A percentile compares a stretch with the other conserved stretches of the same genome.
Evolutionary conservation across 37 sponge, comb jelly and placozoan species (phyloP).

Genomic region (Eunapius fragilis): DNA sequence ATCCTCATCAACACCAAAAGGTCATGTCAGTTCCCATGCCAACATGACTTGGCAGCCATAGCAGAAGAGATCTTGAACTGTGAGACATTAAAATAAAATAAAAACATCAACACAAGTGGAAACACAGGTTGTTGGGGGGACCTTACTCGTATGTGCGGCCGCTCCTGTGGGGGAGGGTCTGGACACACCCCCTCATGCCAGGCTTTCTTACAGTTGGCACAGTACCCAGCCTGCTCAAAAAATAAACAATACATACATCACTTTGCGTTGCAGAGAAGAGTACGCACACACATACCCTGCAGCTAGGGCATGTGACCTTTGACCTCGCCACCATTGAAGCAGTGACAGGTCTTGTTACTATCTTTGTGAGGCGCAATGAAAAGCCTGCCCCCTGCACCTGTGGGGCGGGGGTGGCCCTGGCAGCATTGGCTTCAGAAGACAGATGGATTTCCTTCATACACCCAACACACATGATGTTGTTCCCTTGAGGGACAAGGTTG

Average conservation of each 20-base stretch:
- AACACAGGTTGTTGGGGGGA: no score
- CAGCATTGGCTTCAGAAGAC: background rate
- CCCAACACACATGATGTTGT: slow-evolving; percentile 19
- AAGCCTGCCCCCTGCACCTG: background rate
- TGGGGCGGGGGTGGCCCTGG: background rate
- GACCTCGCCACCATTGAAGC: background rate
- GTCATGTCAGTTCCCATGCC: slow-evolving; percentile 25
- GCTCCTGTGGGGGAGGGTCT: background rate
- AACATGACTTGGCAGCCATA: slow-evolving; percentile 22
- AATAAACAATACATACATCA: no score
- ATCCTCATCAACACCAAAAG: no score
- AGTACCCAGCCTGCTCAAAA: slow-evolving; percentile 22
- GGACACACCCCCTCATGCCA: slow-evolving; percentile 68
- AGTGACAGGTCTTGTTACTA: background rate
- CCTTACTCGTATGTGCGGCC: background rate
- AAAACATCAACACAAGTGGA: no score
- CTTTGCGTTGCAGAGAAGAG: no score
- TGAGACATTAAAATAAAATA: no score
- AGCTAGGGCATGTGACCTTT: background rate
- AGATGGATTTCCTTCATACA: slow-evolving; percentile 40
- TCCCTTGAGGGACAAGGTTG: slow-evolving; percentile 10
- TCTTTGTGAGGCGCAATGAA: background rate
- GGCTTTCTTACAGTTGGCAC: slow-evolving; percentile 41
- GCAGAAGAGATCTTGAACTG: slow-evolving; percentile 22
- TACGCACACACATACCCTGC: background rate